Conservation (phyloP, 2,113 vertebrate species). For the Ceratotherium simum region DNA sequence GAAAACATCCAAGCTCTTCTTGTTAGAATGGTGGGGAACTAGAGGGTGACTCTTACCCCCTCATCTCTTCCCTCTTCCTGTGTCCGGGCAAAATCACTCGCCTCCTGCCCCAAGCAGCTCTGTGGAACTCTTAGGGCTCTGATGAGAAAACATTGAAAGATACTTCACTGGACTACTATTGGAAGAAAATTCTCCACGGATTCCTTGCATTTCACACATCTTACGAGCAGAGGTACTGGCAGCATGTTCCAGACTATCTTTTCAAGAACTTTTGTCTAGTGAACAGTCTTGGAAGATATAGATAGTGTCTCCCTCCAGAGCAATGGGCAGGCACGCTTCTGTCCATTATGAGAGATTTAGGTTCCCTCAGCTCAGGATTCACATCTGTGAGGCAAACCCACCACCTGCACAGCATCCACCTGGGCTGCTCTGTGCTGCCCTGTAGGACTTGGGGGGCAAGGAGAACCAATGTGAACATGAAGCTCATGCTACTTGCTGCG, state of each 20-base stretch:
- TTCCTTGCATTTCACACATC: neutral
- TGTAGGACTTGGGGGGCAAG: neutral
- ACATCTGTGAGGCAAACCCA: neutral
- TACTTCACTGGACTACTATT: neutral
- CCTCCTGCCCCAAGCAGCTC: neutral
- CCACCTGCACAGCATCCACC: neutral
- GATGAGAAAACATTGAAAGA: neutral
- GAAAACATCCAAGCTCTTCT: neutral
- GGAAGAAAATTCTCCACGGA: neutral
- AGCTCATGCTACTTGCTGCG: neutral
- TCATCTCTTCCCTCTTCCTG: neutral
- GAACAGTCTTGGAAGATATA: neutral
- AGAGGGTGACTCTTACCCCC: neutral
- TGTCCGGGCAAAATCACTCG: neutral
- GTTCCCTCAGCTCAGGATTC: neutral
- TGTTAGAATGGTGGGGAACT: neutral
- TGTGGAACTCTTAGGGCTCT: neutral
- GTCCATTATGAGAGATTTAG: neutral
- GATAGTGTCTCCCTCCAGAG: neutral
- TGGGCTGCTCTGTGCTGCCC: neutral
- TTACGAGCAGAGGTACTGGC: neutral
- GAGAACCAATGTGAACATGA: neutral
- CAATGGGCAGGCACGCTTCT: neutral
- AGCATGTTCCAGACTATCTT: neutral
- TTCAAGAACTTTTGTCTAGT: neutral